A percentile compares a stretch with the other conserved stretches of the same genome.
These are phyloP conservation scores for Drosophila neocordata DNA, from an alignment of 1,140 invertebrate genomes.

Conservation along the genomic window DNA sequence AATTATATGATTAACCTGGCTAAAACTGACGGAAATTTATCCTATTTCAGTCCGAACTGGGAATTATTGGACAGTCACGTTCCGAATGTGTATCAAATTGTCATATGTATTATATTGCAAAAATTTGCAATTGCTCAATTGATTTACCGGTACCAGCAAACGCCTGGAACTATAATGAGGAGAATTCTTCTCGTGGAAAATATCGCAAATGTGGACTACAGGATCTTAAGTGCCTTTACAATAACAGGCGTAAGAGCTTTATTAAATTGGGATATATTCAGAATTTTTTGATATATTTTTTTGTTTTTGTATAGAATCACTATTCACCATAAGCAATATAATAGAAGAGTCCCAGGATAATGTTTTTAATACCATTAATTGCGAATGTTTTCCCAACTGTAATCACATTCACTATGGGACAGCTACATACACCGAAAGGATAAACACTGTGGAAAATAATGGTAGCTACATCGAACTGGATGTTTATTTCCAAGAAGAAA, in stretches of 20 bases:
- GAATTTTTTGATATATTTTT: not conserved
- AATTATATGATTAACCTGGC: not conserved
- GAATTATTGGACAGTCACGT: not conserved
- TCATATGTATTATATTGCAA: constrained; percentile 41
- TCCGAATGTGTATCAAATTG: constrained; percentile 57
- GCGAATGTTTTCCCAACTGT: constrained; percentile 63
- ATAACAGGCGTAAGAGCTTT: constrained; percentile 27
- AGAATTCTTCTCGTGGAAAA: not conserved
- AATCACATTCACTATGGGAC: constrained; percentile 65
- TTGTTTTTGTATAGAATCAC: not conserved
- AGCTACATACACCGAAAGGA: constrained; percentile 50
- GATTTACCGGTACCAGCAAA: not conserved
- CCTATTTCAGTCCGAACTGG: not conserved
- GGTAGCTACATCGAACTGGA: constrained; percentile 49
- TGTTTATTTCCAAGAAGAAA: constrained; percentile 69
- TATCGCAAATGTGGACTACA: constrained; percentile 26
- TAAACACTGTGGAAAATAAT: not conserved
- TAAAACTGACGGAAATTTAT: not conserved
- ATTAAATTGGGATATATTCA: too few species aligned
- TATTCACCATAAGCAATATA: constrained; percentile 62
- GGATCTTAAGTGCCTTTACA: constrained; percentile 47
- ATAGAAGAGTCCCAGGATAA: constrained; percentile 60
- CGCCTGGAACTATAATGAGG: not conserved
- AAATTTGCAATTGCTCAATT: constrained; percentile 46
- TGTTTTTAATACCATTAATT: constrained; percentile 54